Conservation (phyloP, 2,113 vertebrate species). For the Fulmarus glacialis region DNA sequence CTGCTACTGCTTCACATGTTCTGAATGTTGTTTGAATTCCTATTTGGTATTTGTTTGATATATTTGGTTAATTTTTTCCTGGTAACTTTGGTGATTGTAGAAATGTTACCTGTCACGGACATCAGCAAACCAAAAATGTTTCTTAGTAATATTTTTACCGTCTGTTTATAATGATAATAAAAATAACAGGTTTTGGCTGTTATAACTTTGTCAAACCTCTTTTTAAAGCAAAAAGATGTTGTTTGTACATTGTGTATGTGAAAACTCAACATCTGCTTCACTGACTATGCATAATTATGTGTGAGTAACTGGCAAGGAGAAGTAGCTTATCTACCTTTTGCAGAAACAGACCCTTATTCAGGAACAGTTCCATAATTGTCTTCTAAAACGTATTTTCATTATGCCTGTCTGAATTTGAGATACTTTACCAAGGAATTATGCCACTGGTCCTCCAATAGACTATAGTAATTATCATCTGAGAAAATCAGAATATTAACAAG, state of each 20-base stretch:
- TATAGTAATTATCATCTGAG: neutral
- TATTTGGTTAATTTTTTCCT: neutral
- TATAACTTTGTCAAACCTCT: neutral
- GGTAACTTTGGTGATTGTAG: neutral
- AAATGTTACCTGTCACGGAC: neutral
- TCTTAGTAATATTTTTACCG: neutral
- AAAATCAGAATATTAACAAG: neutral
- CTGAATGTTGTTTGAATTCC: neutral
- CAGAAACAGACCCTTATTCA: neutral
- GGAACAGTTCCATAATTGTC: neutral
- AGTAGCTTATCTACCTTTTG: neutral
- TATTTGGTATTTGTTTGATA: neutral
- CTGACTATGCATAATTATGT: neutral
- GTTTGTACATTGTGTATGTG: neutral
- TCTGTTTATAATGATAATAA: neutral
- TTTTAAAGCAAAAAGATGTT: neutral
- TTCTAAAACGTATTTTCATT: neutral
- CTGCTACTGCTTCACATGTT: neutral
- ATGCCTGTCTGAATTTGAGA: neutral
- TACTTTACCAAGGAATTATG: neutral
- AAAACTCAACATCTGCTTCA: neutral
- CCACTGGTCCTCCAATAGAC: neutral
- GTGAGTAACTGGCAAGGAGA: neutral
- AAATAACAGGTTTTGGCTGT: neutral
- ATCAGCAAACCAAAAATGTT: neutral